phyloP scores from a whole-genome alignment of 2,888 invertebrate genomes.

The Callyntrura guangdongensis region DNA sequence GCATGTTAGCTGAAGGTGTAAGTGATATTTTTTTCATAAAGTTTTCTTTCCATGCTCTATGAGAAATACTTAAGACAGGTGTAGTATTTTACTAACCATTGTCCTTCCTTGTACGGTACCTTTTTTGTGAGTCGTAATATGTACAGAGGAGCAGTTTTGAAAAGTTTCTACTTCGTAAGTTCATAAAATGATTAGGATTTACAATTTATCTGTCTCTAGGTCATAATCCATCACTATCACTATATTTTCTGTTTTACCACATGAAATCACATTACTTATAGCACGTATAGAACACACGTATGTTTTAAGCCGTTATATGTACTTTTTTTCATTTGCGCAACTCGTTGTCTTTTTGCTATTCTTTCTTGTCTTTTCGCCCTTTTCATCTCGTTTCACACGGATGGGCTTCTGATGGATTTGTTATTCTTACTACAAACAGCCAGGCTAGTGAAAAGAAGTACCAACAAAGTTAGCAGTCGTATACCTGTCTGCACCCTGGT shows the following conservation, averaged over 20 bases:
- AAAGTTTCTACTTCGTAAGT: too few species aligned
- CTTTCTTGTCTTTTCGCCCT: constrained; percentile 53
- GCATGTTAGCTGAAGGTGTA: too few species aligned
- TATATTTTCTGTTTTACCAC: background rate
- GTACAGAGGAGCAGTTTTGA: too few species aligned
- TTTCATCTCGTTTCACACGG: constrained; percentile 42
- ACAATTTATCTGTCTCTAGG: too few species aligned
- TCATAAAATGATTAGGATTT: too few species aligned
- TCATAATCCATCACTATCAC: too few species aligned
- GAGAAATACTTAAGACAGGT: too few species aligned
- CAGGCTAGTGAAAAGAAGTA: background rate
- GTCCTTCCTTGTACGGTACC: too few species aligned
- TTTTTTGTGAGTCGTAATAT: too few species aligned
- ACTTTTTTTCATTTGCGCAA: background rate
- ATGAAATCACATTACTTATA: background rate
- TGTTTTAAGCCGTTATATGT: background rate
- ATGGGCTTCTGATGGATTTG: constrained; percentile 45
- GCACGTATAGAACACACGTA: background rate
- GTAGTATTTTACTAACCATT: too few species aligned
- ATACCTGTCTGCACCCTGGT: background rate
- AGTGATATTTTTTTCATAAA: too few species aligned
- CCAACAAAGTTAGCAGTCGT: background rate
- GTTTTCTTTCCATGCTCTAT: too few species aligned
- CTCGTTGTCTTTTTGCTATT: background rate
- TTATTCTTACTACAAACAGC: background rate